Base-by-base conservation (phyloP, 2,888 invertebrate genomes). In the Bursaphelenchus okinawaensis region DNA sequence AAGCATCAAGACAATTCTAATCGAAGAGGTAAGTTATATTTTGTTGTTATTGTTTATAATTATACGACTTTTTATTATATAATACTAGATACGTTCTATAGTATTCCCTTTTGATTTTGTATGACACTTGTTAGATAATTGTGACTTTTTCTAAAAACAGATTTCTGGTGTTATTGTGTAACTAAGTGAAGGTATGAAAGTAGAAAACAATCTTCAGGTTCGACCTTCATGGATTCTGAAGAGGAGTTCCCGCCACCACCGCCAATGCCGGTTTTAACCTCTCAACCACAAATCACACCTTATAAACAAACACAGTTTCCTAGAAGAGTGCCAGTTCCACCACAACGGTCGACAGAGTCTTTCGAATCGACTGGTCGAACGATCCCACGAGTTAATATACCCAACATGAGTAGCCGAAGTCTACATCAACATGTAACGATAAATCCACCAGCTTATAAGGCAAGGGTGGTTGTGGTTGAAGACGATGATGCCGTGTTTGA, bases 391-490 rank as follows among this genome's bases (percentile, higher is more conserved):
- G 6, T 40, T 16, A 40, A 40, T 40, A 12, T 40, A 16, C 16
- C 40, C 6, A 12, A 40, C n/a, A 40, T 40, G 16, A 40, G 40
- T 40, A 40, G 40, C n/a, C 2, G 40, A 16, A 16, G 16, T 40
- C n/a, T n/a, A 6, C 12, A n/a, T 40, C 40, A 40, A 16, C 40
- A 40, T 40, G 40, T 12, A 12, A 40, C 40, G 40, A 40, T 27
- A 16, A 31, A 59, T 24, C 50, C 60, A 12, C 60, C 60, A 16
- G 60, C 52, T 20, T 27, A 56, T 27, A 59, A 59, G 19, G 60
- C 60, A 4, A 31, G 60, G n/a, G 9, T 59, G 29, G 50, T 59
- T n/a, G 51, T 59, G 19, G 51, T 59, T 16, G 60, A 59, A 20
- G 60, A 59, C 22, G 60, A 59, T 1, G 52, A 20, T 9, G n/a